Base-by-base conservation (phyloP, 2,797 vertebrate genomes). In the Parauchenoglanis ngamensis region DNA sequence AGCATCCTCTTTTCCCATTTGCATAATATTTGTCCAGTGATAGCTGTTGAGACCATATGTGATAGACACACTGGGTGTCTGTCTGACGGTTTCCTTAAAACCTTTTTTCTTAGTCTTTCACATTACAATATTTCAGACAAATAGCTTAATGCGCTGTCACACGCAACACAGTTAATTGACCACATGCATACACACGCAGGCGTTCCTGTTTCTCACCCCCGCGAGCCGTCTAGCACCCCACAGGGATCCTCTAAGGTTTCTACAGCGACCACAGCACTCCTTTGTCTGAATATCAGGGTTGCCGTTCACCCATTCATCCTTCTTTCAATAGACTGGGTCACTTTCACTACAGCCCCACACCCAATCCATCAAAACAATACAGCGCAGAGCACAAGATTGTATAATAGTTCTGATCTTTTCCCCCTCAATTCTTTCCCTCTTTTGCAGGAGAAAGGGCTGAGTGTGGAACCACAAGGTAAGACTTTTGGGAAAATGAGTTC, bases 401-500 rank as follows among this genome's bases (percentile, higher is more conserved):
- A 84, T 83, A 46, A 88, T 23, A 72, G 82, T 77, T 84, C 77
- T 84, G 90, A 90, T 92, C 88, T 85, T 87, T 86, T 87, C 89
- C 63, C 90, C 76, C 85, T 92, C 89, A 76, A 89, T 89, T 87
- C 87, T 78, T 86, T 90, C 88, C 67, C 77, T 94, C 89, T 93
- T 83, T 94, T 93, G 4, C 90, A 99, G 98, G 98, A 92, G 98
- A 99, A 93, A 95, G 97, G 93, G 97, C 98, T 0, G 98, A 99
- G 87, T 99, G 98, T 0, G 98, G 98, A 89, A 99, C 98, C 21
- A 99, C 98, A 88, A 98, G 98, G 98, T 99, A 96, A 96, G 97
- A 90, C 80, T 11, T 35, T 82, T 88, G 0, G 46, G 31, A 31
- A 49, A 28, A 40, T 65, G 19, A 23, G 31, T 65, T n/a, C 25